Evolutionary conservation across 1,140 invertebrate genomes (phyloP).

Genomic region (Homalodisca vitripennis): DNA sequence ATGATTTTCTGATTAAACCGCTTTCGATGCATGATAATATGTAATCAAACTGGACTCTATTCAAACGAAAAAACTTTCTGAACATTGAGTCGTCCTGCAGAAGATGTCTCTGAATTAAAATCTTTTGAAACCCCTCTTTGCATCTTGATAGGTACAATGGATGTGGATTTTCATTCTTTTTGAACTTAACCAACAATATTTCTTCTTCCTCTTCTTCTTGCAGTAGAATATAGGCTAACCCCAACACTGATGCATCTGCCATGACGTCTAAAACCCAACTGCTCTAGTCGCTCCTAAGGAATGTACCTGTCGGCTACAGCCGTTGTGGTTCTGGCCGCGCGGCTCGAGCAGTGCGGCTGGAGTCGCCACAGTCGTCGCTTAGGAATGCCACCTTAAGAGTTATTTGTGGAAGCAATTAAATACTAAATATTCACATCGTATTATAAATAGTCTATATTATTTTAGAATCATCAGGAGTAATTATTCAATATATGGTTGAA

Average conservation of each 20-base stretch:
- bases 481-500: too few relatives aligned
- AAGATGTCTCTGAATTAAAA: background rate
- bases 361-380: background rate
- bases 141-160: background rate
- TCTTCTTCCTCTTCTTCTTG: too few relatives aligned
- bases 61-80: background rate
- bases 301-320: background rate
- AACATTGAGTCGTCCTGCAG: background rate
- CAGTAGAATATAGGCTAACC: background rate
- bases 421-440: too few relatives aligned
- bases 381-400: background rate
- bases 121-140: background rate
- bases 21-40: background rate
- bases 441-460: too few relatives aligned
- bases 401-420: too few relatives aligned
- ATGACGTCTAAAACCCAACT: background rate
- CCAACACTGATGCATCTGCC: background rate
- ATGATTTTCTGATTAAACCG: background rate
- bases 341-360: background rate
- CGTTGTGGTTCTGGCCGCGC: background rate
- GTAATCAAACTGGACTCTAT: background rate
- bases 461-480: too few relatives aligned
- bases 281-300: too few relatives aligned
- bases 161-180: background rate
- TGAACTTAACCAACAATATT: too few relatives aligned